Evolutionary conservation across 2,797 vertebrate genomes (phyloP).

Genomic region (Pogoniulus pusillus): DNA sequence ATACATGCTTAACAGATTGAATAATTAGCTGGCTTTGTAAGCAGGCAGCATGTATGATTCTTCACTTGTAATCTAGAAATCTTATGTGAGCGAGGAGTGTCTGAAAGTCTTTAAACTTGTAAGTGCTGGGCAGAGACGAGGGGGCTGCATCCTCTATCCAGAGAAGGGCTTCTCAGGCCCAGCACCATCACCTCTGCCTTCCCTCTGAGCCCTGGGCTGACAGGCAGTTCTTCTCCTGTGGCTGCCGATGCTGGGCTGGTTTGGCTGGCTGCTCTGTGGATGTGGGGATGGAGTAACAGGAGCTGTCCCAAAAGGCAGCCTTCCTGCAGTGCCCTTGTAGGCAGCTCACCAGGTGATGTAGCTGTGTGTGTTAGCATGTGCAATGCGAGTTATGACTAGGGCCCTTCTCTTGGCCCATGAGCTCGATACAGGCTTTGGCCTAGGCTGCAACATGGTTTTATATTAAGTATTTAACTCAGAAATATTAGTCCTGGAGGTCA

Average conservation of each 20-base stretch:
- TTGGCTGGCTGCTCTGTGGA: neutral
- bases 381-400: fast-evolving
- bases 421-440: neutral
- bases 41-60: neutral
- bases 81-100: neutral
- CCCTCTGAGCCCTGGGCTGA: neutral
- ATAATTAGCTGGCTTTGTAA: conserved; percentile 63
- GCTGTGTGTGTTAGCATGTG: fast-evolving
- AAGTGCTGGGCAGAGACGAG: neutral
- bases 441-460: fast-evolving
- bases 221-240: neutral
- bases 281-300: neutral
- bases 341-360: fast-evolving
- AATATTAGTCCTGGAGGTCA: neutral
- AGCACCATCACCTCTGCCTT: neutral
- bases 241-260: neutral
- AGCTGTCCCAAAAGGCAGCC: neutral
- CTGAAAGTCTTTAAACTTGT: neutral
- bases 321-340: neutral
- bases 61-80: neutral
- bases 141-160: neutral
- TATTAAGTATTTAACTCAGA: neutral
- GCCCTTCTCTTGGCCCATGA: fast-evolving
- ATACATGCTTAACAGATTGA: conserved; percentile 63
- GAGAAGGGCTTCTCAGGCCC: neutral